A percentile compares a stretch with the other conserved stretches of the same genome.
These are phyloP conservation scores for Copidosoma floridanum DNA, from an alignment of 1,140 invertebrate species.

Conservation along the genomic window DNA sequence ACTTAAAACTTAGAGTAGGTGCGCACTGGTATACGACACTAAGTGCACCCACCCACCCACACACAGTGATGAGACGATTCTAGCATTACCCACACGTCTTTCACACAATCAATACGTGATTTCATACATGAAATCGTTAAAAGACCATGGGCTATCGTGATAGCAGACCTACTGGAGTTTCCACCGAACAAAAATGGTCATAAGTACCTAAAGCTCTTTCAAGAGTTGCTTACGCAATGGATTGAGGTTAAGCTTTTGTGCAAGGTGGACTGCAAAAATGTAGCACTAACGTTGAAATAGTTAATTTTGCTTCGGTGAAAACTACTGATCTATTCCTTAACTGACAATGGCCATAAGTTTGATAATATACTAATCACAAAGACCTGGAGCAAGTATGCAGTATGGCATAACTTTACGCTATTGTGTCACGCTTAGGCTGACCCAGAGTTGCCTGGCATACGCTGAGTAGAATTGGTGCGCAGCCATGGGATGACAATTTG, in stretches of 20 bases:
- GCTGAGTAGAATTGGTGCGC: too few species aligned
- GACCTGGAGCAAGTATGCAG: background rate
- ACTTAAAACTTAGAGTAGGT: too few species aligned
- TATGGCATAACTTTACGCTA: too few species aligned
- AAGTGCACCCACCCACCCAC: too few species aligned
- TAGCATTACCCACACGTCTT: too few species aligned
- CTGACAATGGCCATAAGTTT: background rate
- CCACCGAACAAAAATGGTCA: slow-evolving; percentile 37
- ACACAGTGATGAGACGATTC: too few species aligned
- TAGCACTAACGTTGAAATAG: background rate
- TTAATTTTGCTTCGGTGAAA: background rate
- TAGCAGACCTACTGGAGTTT: slow-evolving; percentile 36
- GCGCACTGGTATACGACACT: too few species aligned
- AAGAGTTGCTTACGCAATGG: slow-evolving; percentile 43
- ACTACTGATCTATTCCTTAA: background rate
- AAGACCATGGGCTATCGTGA: slow-evolving; percentile 34
- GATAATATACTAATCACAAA: background rate
- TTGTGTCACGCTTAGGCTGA: too few species aligned
- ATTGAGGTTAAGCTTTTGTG: slow-evolving; percentile 13
- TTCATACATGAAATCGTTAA: too few species aligned
- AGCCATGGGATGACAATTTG: too few species aligned
- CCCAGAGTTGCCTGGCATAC: too few species aligned
- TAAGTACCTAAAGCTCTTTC: slow-evolving; percentile 38
- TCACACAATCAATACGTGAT: too few species aligned
- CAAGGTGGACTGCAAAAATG: slow-evolving; percentile 7